Evolutionary conservation across 1,140 invertebrate genomes (phyloP).

Genomic region (Listronotus bonariensis): DNA sequence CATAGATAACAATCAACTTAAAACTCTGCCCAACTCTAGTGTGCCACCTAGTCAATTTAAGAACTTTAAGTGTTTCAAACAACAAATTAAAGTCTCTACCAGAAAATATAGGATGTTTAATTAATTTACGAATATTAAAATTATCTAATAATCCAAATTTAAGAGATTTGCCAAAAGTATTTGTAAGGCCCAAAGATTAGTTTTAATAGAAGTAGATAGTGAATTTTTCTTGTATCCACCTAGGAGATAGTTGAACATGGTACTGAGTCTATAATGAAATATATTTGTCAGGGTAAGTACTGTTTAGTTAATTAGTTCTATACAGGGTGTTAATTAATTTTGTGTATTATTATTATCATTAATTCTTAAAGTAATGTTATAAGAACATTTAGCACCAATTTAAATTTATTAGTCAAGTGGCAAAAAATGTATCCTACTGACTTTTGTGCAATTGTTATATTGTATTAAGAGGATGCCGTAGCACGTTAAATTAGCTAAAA

Average conservation of each 20-base stretch:
- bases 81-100: slow-evolving; percentile 73
- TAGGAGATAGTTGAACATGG: slow-evolving; percentile 62
- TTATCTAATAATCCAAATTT: slow-evolving; percentile 64
- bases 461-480: too few relatives aligned
- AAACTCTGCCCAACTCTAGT: slow-evolving; percentile 71
- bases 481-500: too few relatives aligned
- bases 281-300: slow-evolving; percentile 60
- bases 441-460: too few relatives aligned
- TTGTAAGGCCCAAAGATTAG: slow-evolving; percentile 63
- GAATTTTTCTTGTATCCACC: slow-evolving; percentile 68
- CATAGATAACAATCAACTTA: slow-evolving; percentile 67
- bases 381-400: too few relatives aligned
- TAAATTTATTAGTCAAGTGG: too few relatives aligned
- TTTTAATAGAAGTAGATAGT: slow-evolving; percentile 64
- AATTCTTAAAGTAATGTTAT: too few relatives aligned
- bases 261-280: slow-evolving; percentile 69
- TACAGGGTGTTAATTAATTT: too few relatives aligned
- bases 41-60: slow-evolving; percentile 64
- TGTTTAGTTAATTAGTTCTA: slow-evolving; percentile 5
- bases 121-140: slow-evolving; percentile 62
- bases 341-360: too few relatives aligned
- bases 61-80: slow-evolving; percentile 70
- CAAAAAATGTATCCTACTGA: too few relatives aligned
- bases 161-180: slow-evolving; percentile 66
- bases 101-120: slow-evolving; percentile 65